phyloP scores from a whole-genome alignment of 2,888 invertebrate species.

The Xylota segnis region DNA sequence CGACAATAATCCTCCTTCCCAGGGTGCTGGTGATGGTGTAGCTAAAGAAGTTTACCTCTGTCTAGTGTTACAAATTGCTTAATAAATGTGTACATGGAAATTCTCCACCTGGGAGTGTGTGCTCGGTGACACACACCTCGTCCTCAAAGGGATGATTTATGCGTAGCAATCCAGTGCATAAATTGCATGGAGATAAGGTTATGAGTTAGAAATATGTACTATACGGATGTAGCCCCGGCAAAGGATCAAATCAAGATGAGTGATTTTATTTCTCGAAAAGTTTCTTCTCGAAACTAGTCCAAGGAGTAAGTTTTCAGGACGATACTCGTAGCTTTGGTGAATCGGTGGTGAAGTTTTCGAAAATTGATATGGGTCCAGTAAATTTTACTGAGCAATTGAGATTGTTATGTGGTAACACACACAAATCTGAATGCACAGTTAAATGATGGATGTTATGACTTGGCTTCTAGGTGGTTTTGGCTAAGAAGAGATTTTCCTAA shows the following conservation, averaged over 20 bases:
- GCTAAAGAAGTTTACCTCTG: slow-evolving; percentile 35
- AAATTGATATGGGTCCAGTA: slow-evolving; percentile 44
- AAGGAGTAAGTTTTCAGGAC: slow-evolving; percentile 39
- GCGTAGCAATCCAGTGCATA: slow-evolving; percentile 64
- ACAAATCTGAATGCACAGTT: slow-evolving; percentile 21
- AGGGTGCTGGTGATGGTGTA: slow-evolving; percentile 34
- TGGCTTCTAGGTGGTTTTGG: background rate
- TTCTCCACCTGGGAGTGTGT: slow-evolving; percentile 53
- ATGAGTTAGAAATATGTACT: slow-evolving; percentile 41
- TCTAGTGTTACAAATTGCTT: slow-evolving; percentile 72
- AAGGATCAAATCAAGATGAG: slow-evolving; percentile 67
- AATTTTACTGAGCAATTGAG: slow-evolving; percentile 14
- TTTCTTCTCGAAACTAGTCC: slow-evolving; percentile 17
- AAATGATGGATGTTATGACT: slow-evolving; percentile 38
- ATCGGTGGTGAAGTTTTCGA: slow-evolving; percentile 7
- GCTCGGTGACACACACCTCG: slow-evolving; percentile 46
- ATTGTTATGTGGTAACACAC: slow-evolving; percentile 14
- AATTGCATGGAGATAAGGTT: slow-evolving; percentile 58
- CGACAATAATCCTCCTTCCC: slow-evolving; percentile 51
- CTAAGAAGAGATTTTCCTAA: background rate
- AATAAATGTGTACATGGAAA: slow-evolving; percentile 73
- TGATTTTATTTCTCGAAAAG: slow-evolving; percentile 52
- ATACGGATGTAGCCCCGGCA: slow-evolving; percentile 33
- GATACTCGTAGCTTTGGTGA: background rate
- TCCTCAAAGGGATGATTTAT: slow-evolving; percentile 61